Conservation (phyloP, 2,888 invertebrate genomes). For the Bombyx huttoni region DNA sequence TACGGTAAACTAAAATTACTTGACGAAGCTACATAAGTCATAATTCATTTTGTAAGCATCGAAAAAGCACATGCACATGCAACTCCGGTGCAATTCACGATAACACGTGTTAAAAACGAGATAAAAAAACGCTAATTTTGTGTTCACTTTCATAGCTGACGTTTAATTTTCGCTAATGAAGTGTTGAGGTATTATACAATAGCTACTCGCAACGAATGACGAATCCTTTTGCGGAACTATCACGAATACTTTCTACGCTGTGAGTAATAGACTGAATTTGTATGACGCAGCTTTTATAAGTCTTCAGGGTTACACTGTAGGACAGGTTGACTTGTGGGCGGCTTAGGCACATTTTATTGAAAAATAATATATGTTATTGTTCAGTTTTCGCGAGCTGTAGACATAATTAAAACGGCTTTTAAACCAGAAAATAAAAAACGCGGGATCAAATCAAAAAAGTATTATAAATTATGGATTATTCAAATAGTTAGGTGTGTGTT, state of each 20-base stretch:
- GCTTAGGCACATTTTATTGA: too few relatives aligned
- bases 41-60: background rate
- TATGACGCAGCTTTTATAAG: slow-evolving; percentile 41
- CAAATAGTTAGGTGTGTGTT: too few relatives aligned
- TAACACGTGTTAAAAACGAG: background rate
- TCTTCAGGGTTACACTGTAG: slow-evolving; percentile 38
- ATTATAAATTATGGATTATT: too few relatives aligned
- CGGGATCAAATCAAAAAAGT: too few relatives aligned
- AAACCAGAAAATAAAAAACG: too few relatives aligned
- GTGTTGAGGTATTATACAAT: slow-evolving; percentile 12
- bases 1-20: slow-evolving; percentile 68
- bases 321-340: slow-evolving; percentile 4
- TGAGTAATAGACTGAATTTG: slow-evolving; percentile 47
- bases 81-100: background rate
- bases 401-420: too few relatives aligned
- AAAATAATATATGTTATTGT: too few relatives aligned
- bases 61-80: background rate
- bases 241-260: slow-evolving; percentile 35
- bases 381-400: too few relatives aligned
- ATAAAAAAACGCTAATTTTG: background rate
- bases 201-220: slow-evolving; percentile 27
- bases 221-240: slow-evolving; percentile 30
- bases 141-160: background rate
- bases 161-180: background rate
- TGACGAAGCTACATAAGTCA: slow-evolving; percentile 27